Conservation (phyloP, 2,888 invertebrate species). For the Lycocerus yunnanus region DNA sequence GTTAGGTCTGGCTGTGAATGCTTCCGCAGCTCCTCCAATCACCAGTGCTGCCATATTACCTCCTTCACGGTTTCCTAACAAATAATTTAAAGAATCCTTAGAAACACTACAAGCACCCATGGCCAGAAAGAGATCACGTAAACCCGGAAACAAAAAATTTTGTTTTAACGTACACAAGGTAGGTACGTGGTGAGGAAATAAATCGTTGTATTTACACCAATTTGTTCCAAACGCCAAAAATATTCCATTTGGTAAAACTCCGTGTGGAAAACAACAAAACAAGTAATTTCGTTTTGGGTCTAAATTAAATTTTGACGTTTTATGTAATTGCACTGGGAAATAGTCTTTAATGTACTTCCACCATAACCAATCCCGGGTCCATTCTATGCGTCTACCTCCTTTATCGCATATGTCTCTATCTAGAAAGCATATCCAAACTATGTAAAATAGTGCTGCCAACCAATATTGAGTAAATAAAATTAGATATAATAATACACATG, state of each 20-base stretch:
- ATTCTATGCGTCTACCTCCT: constrained; percentile 56
- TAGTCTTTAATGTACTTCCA: constrained; percentile 80
- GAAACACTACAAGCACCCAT: constrained; percentile 65
- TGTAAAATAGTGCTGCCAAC: constrained; percentile 64
- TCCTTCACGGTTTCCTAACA: constrained; percentile 59
- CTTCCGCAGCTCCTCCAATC: constrained; percentile 89
- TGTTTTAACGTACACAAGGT: constrained; percentile 62
- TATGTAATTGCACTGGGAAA: constrained; percentile 83
- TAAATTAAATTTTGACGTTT: constrained; percentile 82
- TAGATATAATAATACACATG: constrained; percentile 62
- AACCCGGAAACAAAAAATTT: constrained; percentile 74
- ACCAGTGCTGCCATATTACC: constrained; percentile 74
- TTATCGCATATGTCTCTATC: constrained; percentile 66
- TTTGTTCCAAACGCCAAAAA: constrained; percentile 80
- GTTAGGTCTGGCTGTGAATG: constrained; percentile 79
- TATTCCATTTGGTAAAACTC: constrained; percentile 76
- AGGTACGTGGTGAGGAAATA: constrained; percentile 59
- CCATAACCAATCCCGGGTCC: constrained; percentile 65
- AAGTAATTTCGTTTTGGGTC: constrained; percentile 82
- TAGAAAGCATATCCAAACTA: constrained; percentile 62
- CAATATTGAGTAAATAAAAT: constrained; percentile 61
- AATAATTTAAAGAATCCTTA: constrained; percentile 66
- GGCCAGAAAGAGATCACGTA: constrained; percentile 68
- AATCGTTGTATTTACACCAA: constrained; percentile 55
- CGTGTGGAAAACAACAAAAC: constrained; percentile 90